Base-by-base conservation (phyloP, 2,888 invertebrate species). In the Autographa pulchrina region DNA sequence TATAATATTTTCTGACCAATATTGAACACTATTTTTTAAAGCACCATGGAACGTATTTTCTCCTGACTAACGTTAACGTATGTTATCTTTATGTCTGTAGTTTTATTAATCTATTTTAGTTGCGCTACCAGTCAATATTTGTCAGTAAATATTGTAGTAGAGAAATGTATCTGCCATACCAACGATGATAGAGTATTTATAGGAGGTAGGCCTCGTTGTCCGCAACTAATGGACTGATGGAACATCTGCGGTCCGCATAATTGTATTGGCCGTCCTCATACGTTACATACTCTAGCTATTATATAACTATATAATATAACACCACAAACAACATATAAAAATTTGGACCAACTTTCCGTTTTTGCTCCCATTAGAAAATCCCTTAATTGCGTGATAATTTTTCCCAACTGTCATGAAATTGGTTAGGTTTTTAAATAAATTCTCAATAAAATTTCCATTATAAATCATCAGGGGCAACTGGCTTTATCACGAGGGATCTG, bases 381-480 rank as follows among this genome's bases (percentile, higher is more conserved):
- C 72, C 83, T 83, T 84, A 84, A 84, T 85, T 80, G 74, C 81
- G 78, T 73, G 72, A 83, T 85, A 81, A 84, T 84, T 81, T 75
- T 61, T 72, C 75, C 66, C 66, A 80, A 71, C 81, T 81, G 81
- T 73, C 83, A 70, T 43, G 75, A 75, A 78, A 78, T 77, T 75
- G 60, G 74, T 63, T 72, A 74, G 81, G 56, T 70, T 74, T 78
- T 80, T 70, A 83, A 81, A 79, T 75, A 74, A 75, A 79, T 80
- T 73, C 65, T 35, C 70, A 75, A 75, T 81, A 74, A 82, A 86
- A 82, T 85, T 84, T 80, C 69, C 78, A 70, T 78, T 75, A 86
- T 86, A 86, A 86, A 86, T 83, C 80, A 78, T 73, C n/a, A 60
- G 62, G 65, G 70, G 84, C 79, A 78, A 81, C 77, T 78, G 71